Base-by-base conservation (phyloP, 2,797 vertebrate species). In the Parotocinclus haroldoi region DNA sequence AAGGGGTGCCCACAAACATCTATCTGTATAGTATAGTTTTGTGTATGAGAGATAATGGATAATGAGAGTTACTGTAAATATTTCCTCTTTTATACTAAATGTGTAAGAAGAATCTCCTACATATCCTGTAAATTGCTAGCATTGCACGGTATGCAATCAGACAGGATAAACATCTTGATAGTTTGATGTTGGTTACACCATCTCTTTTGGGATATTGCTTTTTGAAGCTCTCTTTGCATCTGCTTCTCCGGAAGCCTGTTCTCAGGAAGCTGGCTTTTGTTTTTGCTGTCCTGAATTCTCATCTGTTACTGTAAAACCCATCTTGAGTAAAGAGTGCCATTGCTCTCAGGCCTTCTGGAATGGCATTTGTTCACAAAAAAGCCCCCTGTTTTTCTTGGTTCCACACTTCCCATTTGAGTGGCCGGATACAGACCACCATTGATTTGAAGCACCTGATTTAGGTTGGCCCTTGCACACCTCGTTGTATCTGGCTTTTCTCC, bases 361-460 rank as follows among this genome's bases (percentile, higher is more conserved):
- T 79, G 75, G 80, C 79, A 82, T 79, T 54, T 62, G 70, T 74
- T 71, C 54, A 66, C 42, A 63, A 69, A 78, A 66, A 44, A 10
- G 3, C 4, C 27, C 27, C 27, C 27, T 76, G 74, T 80, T 77
- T 81, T 80, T 81, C 80, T 77, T 71, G 68, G 78, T 68, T 78
- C 5, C 27, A 27, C 27, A 27, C 27, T 27, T 27, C 27, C 27
- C 27, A 27, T 27, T 27, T 74, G 46, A 72, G 80, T 79, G 57
- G 78, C 80, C 78, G 82, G 63, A 82, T 82, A 79, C 79, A 82
- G 82, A 75, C 83, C 71, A 63, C 76, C 80, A 84, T 75, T 81
- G 81, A 87, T 85, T 81, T 79, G 72, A 80, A 84, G 79, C 81
- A 80, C 82, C 79, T 81, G 80, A 80, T 86, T 84, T 83, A 72